Evolutionary conservation across 2,113 vertebrate species (phyloP).

Genomic region (Myiozetetes cayanensis): DNA sequence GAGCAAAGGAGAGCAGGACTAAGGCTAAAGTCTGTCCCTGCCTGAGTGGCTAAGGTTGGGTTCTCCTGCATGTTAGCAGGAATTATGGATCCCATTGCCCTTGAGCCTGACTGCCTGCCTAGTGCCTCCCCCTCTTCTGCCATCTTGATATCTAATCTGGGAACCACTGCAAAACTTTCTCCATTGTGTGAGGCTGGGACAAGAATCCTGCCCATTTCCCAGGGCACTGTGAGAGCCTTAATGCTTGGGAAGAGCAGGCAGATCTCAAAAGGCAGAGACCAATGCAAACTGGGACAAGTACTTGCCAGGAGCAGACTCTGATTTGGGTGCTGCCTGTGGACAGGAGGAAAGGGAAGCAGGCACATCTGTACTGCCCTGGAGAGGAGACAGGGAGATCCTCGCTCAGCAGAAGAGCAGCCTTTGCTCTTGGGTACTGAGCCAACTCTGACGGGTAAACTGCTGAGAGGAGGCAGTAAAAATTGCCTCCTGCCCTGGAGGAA

Average conservation of each 20-base stretch:
- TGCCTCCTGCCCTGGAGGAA: not conserved
- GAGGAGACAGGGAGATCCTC: not conserved
- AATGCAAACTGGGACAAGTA: not conserved
- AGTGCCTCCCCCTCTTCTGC: not conserved
- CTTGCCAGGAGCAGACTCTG: not conserved
- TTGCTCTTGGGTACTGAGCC: not conserved
- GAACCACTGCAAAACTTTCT: not conserved
- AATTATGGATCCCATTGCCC: not conserved
- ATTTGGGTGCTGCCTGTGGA: not conserved
- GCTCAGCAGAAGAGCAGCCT: not conserved
- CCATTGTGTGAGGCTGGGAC: fast-evolving
- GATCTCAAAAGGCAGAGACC: not conserved
- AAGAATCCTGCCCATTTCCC: not conserved
- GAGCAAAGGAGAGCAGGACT: not conserved
- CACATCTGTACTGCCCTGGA: not conserved
- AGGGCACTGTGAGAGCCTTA: not conserved
- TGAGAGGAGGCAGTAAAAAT: not conserved
- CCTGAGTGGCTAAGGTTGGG: not conserved
- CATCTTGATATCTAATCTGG: fast-evolving
- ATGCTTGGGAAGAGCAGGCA: not conserved
- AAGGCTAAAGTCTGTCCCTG: not conserved
- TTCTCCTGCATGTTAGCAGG: not conserved
- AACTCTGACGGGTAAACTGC: not conserved
- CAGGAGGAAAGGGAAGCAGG: not conserved
- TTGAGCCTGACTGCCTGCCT: not conserved